phyloP scores from a whole-genome alignment of 2,888 invertebrate genomes.

The Pemphredon lugubris region DNA sequence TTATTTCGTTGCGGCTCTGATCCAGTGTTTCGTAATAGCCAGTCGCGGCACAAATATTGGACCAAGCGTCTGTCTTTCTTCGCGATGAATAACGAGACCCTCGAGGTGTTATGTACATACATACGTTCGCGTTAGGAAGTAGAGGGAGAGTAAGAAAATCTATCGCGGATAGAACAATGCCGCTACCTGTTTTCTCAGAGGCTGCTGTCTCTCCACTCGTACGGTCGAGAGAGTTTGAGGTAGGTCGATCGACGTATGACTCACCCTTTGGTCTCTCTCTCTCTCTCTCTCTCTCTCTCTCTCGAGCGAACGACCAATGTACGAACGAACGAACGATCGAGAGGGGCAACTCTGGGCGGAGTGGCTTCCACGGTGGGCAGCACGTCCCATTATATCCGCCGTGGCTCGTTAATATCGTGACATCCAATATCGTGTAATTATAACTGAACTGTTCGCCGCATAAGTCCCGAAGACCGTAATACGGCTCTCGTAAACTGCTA shows the following conservation, averaged over 20 bases:
- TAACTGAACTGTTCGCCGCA: conserved; percentile 51
- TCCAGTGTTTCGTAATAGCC: too few species aligned
- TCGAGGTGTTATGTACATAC: not conserved
- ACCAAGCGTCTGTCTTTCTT: not conserved
- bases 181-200: conserved; percentile 36
- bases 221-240: conserved; percentile 61
- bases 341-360: conserved; percentile 45
- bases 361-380: conserved; percentile 62
- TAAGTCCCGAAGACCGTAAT: conserved; percentile 36
- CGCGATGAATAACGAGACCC: conserved; percentile 3
- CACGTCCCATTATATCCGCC: conserved; percentile 61
- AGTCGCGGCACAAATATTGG: too few species aligned
- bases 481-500: conserved; percentile 32
- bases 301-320: too few species aligned
- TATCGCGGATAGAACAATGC: conserved; percentile 26
- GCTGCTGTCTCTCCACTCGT: conserved; percentile 24
- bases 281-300: too few species aligned
- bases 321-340: conserved; percentile 44
- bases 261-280: conserved; percentile 61
- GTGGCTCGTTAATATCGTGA: conserved; percentile 65
- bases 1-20: too few species aligned
- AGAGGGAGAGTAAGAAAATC: conserved; percentile 21
- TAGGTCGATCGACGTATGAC: conserved; percentile 68
- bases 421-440: conserved; percentile 67
- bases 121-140: not conserved